phyloP scores from a whole-genome alignment of 2,888 invertebrate species.

The Drosophila mettleri region DNA sequence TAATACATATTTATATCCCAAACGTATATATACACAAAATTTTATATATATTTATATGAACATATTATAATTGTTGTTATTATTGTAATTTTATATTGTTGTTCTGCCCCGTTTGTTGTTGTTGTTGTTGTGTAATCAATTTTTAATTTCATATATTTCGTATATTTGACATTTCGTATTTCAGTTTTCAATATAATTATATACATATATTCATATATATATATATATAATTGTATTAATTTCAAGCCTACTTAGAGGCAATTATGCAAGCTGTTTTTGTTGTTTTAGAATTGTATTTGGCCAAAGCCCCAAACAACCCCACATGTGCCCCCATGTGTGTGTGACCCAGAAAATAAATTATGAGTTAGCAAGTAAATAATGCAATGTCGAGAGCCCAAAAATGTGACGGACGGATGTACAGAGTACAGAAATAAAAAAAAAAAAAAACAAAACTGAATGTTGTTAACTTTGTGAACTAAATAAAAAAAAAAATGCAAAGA shows the following conservation, averaged over 20 bases:
- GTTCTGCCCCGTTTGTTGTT: constrained; percentile 53
- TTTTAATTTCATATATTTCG: constrained; percentile 39
- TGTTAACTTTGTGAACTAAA: constrained; percentile 53
- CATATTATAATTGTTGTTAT: constrained; percentile 52
- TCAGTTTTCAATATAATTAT: constrained; percentile 13
- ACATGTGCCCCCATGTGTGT: constrained; percentile 45
- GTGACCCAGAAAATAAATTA: constrained; percentile 43
- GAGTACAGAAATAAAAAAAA: constrained; percentile 62
- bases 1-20: constrained; percentile 22
- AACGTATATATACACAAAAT: constrained; percentile 1
- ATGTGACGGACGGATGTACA: constrained; percentile 79
- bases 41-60: constrained; percentile 3
- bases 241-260: constrained; percentile 71
- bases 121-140: constrained; percentile 55
- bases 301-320: constrained; percentile 8
- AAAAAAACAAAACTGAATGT: constrained; percentile 57
- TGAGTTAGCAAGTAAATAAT: constrained; percentile 16
- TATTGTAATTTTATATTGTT: constrained; percentile 64
- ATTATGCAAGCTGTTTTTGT: constrained; percentile 63
- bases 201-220: not conserved
- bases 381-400: constrained; percentile 50
- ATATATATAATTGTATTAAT: constrained; percentile 38
- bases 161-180: constrained; percentile 11
- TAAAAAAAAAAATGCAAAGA: not conserved
- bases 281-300: constrained; percentile 46